Conservation (phyloP, 2,888 invertebrate genomes). For the Drosophila suboccidentalis region DNA sequence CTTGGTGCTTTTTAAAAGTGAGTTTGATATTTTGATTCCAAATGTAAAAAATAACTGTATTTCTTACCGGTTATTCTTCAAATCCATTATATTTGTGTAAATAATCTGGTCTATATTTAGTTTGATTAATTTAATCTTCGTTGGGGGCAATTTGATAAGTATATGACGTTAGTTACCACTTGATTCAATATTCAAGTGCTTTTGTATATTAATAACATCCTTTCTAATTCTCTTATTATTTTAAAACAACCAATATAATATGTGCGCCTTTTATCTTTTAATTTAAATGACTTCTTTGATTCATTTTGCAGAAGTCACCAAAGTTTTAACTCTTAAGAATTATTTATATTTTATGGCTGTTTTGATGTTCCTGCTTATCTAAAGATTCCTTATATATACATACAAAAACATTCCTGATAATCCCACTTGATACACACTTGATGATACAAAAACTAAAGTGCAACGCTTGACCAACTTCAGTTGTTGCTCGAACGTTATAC, state of each 20-base stretch:
- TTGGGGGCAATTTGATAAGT: no score
- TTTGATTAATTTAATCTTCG: neutral
- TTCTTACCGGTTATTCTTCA: no score
- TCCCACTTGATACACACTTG: slow-evolving; percentile 14
- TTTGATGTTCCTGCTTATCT: slow-evolving; percentile 23
- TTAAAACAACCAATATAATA: neutral
- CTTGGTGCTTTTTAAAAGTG: neutral
- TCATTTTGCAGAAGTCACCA: neutral
- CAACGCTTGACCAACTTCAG: slow-evolving; percentile 11
- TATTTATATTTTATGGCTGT: neutral
- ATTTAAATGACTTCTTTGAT: neutral
- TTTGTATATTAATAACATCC: slow-evolving; percentile 3
- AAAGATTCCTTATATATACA: slow-evolving; percentile 6
- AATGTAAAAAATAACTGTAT: neutral
- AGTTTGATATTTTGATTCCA: no score
- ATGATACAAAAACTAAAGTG: slow-evolving; percentile 23
- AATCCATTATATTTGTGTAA: slow-evolving; percentile 10
- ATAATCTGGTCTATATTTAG: slow-evolving; percentile 10
- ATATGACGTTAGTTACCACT: neutral
- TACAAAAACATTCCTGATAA: slow-evolving; percentile 15
- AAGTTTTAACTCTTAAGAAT: neutral
- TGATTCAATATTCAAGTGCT: neutral
- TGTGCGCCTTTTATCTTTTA: neutral
- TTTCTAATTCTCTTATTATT: neutral
- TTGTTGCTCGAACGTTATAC: slow-evolving; percentile 2